Evolutionary conservation across 2,113 vertebrate genomes (phyloP).

Genomic region (human (Homo sapiens)): DNA sequence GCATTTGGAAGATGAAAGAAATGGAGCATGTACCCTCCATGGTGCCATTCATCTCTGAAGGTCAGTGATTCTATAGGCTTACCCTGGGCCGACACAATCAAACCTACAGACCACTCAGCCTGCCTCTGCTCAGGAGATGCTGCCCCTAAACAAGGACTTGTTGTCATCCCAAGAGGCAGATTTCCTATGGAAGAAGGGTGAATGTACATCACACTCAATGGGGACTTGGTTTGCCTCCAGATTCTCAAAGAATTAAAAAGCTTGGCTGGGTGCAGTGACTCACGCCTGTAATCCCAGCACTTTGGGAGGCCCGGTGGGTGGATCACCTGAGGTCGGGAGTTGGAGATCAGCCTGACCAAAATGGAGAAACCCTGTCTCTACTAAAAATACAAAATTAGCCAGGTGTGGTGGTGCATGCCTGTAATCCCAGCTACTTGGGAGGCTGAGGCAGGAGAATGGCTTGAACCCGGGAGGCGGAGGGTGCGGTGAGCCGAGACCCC

Average conservation of each 20-base stretch:
- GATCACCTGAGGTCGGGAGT: too few species aligned
- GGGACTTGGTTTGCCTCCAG: not conserved
- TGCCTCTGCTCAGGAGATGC: not conserved
- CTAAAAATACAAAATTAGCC: too few species aligned
- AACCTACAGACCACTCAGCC: not conserved
- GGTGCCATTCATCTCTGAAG: not conserved
- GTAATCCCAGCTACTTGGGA: too few species aligned
- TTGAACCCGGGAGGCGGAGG: too few species aligned
- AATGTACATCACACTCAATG: not conserved
- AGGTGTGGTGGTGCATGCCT: too few species aligned
- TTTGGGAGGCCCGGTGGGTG: too few species aligned
- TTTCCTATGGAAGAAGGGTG: not conserved
- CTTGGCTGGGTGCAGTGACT: too few species aligned
- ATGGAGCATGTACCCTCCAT: not conserved
- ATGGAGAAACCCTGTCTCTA: too few species aligned
- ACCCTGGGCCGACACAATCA: not conserved
- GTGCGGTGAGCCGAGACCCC: too few species aligned
- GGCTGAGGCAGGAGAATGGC: too few species aligned
- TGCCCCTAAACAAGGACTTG: not conserved
- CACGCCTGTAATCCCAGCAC: too few species aligned
- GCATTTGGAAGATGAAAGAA: not conserved
- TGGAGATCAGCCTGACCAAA: too few species aligned
- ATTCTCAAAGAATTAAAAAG: not conserved
- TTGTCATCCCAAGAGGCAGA: not conserved
- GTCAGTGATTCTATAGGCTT: not conserved